These are phyloP conservation scores for Paragorgia papillata DNA, from an alignment of 92 coral and sea anemone genomes.

Conservation along the genomic window DNA sequence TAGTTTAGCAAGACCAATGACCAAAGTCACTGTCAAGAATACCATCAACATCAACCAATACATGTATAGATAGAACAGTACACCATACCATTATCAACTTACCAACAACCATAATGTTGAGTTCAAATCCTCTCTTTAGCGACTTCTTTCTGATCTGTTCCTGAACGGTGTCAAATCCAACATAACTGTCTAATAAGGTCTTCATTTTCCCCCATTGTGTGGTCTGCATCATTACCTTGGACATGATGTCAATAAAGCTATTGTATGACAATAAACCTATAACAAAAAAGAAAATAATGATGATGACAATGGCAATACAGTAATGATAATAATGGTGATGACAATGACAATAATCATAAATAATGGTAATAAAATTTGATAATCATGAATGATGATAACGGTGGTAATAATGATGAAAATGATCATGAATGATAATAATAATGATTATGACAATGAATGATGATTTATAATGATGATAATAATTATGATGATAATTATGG, in stretches of 20 bases:
- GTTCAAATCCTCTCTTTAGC: constrained; percentile 94
- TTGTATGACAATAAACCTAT: constrained; percentile 88
- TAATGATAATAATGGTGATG: background rate
- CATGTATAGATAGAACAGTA: no score
- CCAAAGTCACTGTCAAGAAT: no score
- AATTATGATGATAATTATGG: no score
- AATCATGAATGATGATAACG: no score
- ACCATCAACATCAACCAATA: no score
- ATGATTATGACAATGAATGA: no score
- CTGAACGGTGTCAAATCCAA: constrained; percentile 97
- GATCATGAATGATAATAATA: no score
- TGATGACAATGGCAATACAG: background rate
- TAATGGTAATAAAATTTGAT: no score
- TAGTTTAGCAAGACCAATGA: no score
- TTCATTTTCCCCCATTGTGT: constrained; percentile 98
- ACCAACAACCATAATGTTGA: constrained; percentile 99
- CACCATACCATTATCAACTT: constrained; percentile 33
- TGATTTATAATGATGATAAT: no score
- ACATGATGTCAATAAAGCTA: constrained; percentile 95
- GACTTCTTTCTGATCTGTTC: constrained; percentile 98
- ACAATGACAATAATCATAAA: no score
- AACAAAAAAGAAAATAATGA: background rate
- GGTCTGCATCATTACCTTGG: constrained; percentile 95
- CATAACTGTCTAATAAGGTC: constrained; percentile 91
- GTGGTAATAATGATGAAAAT: no score